A percentile compares a stretch with the other conserved stretches of the same genome.
These are phyloP conservation scores for Hyles euphorbiae DNA, from an alignment of 1,140 invertebrate species.

Conservation along the genomic window DNA sequence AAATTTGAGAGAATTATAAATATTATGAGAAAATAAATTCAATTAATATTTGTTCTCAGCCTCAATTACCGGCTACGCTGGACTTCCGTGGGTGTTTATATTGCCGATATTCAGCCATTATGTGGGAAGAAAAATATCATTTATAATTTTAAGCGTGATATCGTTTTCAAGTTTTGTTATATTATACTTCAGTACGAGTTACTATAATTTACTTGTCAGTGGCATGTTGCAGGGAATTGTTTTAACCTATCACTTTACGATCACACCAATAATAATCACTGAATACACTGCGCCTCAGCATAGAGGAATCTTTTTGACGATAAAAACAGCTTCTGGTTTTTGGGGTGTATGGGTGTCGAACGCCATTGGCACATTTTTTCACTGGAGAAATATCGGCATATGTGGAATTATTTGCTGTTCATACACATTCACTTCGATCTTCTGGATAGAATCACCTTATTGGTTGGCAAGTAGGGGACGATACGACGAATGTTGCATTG, in stretches of 20 bases:
- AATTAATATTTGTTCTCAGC: constrained; percentile 13
- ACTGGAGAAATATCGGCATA: constrained; percentile 15
- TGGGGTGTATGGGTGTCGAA: constrained; percentile 23
- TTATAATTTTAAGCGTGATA: constrained; percentile 6
- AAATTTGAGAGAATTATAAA: too few relatives aligned
- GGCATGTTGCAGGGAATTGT: constrained; percentile 12
- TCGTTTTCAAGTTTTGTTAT: constrained; percentile 5
- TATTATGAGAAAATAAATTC: neutral
- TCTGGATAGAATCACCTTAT: constrained; percentile 12
- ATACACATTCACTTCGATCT: constrained; percentile 3
- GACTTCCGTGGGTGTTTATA: constrained; percentile 10
- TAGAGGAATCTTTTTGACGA: constrained; percentile 17
- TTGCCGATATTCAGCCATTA: constrained; percentile 4
- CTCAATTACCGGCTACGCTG: constrained; percentile 7
- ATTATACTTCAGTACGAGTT: constrained; percentile 9
- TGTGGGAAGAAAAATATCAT: constrained; percentile 16
- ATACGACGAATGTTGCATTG: constrained; percentile 21
- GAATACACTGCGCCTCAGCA: constrained; percentile 20
- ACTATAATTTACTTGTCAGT: constrained; percentile 9
- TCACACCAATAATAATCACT: constrained; percentile 8
- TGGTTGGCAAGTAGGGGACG: constrained; percentile 27
- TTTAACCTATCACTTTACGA: neutral
- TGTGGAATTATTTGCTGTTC: constrained; percentile 10
- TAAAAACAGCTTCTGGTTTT: constrained; percentile 19
- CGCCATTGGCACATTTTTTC: constrained; percentile 18